Percentiles rank a stretch among this genome's conserved stretches.
phyloP scores from a whole-genome alignment of 2,888 invertebrate genomes.

The Eustalomyia histrio region DNA sequence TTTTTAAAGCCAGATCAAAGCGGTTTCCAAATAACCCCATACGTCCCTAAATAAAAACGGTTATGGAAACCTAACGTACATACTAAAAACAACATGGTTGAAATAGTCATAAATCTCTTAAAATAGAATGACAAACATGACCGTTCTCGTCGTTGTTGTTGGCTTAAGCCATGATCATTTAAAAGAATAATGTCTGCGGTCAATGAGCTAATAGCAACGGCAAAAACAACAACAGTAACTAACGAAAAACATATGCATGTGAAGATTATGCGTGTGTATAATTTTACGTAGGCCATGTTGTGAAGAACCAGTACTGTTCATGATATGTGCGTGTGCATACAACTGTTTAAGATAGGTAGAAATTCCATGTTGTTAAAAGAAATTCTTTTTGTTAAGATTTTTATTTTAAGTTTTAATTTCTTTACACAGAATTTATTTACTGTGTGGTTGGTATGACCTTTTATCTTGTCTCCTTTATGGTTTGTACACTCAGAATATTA shows the following conservation, averaged over 20 bases:
- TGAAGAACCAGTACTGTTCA: slow-evolving; percentile 49
- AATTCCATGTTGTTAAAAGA: slow-evolving; percentile 24
- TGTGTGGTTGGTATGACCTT: not conserved
- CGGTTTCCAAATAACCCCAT: too few relatives aligned
- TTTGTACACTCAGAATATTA: not conserved
- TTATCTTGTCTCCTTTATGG: slow-evolving; percentile 1
- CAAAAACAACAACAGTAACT: slow-evolving; percentile 35
- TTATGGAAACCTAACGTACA: slow-evolving; percentile 27
- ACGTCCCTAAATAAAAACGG: too few relatives aligned
- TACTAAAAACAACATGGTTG: slow-evolving; percentile 62
- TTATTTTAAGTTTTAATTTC: slow-evolving; percentile 39
- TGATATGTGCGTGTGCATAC: too few relatives aligned
- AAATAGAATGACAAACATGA: slow-evolving; percentile 53
- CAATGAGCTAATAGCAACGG: slow-evolving; percentile 62
- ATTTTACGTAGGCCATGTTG: slow-evolving; percentile 51
- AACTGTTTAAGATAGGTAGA: slow-evolving; percentile 50
- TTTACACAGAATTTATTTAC: not conserved
- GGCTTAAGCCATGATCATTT: slow-evolving; percentile 45
- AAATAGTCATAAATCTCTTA: slow-evolving; percentile 62
- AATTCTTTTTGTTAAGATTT: slow-evolving; percentile 23
- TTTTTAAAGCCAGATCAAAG: too few relatives aligned
- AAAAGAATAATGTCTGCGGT: slow-evolving; percentile 63
- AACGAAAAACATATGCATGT: not conserved
- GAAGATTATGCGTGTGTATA: not conserved
- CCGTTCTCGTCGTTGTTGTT: slow-evolving; percentile 28